These are phyloP conservation scores for Chiloscyllium punctatum DNA, from an alignment of 2,797 vertebrate genomes.

Conservation along the genomic window DNA sequence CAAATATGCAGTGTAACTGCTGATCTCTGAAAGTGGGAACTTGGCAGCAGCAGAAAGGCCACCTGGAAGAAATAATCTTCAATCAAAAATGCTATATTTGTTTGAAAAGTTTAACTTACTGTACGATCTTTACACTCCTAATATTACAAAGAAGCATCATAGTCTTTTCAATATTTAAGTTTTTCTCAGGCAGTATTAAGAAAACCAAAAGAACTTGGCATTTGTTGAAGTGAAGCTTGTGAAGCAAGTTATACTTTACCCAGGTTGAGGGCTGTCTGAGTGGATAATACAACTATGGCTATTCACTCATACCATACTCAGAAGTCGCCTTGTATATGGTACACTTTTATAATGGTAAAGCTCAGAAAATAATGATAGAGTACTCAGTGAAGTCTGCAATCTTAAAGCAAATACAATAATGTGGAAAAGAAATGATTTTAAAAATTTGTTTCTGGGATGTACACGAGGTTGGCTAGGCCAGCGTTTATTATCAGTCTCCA, in stretches of 20 bases:
- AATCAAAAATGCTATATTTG: neutral
- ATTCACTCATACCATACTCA: neutral
- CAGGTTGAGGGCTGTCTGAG: neutral
- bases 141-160: neutral
- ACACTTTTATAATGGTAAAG: neutral
- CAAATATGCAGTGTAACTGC: neutral
- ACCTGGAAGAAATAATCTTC: neutral
- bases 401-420: neutral
- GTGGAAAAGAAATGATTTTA: too few relatives aligned
- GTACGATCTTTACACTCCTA: neutral
- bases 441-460: too few relatives aligned
- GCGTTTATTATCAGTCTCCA: too few relatives aligned
- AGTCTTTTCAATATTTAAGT: neutral
- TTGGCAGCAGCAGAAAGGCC: neutral
- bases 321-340: neutral
- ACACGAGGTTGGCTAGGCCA: too few relatives aligned
- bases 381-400: neutral
- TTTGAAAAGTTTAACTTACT: neutral
- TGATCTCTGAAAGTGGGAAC: constrained; percentile 18
- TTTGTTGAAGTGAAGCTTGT: neutral
- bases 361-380: neutral
- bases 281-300: neutral
- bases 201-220: neutral
- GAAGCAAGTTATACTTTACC: neutral
- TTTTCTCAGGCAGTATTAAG: neutral